Evolutionary conservation across 2,113 vertebrate species (phyloP), one percentile per base, ranked within the genome.

Genomic region (zebrafish (Danio rerio)): DNA sequence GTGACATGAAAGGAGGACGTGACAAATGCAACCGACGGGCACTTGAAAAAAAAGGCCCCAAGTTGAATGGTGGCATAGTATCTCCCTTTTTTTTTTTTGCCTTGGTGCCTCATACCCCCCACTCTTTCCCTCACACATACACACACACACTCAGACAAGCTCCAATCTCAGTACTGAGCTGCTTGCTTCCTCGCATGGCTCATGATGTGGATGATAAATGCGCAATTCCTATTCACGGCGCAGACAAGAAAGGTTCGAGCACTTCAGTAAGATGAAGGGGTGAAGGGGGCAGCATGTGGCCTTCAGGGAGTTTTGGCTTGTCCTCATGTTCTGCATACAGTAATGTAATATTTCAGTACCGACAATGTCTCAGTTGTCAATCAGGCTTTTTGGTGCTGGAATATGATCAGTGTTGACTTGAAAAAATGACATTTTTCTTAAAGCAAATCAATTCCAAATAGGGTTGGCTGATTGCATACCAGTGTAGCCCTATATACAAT

Each of bases 1-100:
- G 91, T 91, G 91, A 93, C 93, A 92, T 93, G 91, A 93, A 93
- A 93, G 89, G 90, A 88, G 85, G 88, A 87, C 86, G 90, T 92
- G 91, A 93, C 92, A 93, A 93, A 93, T 91, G 92, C 89, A 89
- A 90, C 89, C 81, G 88, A 85, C 85, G 83, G 82, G 86, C 86
- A 88, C 85, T 87, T 73, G 62, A 89, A 85, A 86, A 82, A 88
- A 88, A 89, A 87, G 84, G 82, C 74, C 84, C 70, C 84, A 82
- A 90, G 85, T 88, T 81, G 88, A 90, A 86, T 59, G 87, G 87
- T 82, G 86, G 90, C 88, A 86, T 91, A 88, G 74, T 80, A 87
- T 92, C 90, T 88, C 87, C 76, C 75, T 58, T 80, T 83, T 75
- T 80, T 83, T 75, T 80, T 83, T 58, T 83, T 77, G 75, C 78